These are phyloP conservation scores for Globia sparganii DNA, from an alignment of 2,888 invertebrate genomes.

Conservation along the genomic window DNA sequence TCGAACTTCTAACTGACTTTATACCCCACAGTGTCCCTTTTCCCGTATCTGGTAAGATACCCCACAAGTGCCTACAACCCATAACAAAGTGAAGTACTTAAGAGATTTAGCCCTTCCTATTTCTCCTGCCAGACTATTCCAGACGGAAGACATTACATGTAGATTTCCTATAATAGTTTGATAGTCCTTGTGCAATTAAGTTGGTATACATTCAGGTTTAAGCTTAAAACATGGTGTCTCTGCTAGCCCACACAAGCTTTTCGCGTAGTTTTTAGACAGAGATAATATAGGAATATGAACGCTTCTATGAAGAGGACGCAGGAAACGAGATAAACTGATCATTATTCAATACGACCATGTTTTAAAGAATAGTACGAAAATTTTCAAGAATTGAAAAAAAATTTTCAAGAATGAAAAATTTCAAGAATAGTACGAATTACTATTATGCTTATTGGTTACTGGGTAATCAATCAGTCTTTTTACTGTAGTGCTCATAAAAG, in stretches of 20 bases:
- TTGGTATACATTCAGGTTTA: background rate
- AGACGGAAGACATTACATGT: background rate
- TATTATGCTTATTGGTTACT: background rate
- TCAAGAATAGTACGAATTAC: no score
- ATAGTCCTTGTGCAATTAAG: no score
- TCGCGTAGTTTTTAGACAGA: background rate
- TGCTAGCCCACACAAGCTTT: constrained; percentile 1
- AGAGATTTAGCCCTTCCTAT: background rate
- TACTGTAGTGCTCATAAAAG: background rate
- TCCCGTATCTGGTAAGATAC: background rate
- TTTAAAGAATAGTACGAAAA: no score
- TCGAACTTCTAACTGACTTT: background rate
- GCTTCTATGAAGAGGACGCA: background rate
- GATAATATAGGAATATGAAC: background rate
- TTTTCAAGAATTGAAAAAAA: no score
- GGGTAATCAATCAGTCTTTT: background rate
- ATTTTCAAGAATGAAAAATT: no score
- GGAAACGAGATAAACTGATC: background rate
- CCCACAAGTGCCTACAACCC: background rate
- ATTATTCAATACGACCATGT: background rate
- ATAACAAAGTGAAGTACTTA: no score
- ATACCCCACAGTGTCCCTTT: background rate
- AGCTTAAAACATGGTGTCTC: background rate
- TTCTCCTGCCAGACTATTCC: background rate
- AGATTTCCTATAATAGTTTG: background rate